Evolutionary conservation across 2,113 vertebrate species (phyloP).

Genomic region (Abramis brama): DNA sequence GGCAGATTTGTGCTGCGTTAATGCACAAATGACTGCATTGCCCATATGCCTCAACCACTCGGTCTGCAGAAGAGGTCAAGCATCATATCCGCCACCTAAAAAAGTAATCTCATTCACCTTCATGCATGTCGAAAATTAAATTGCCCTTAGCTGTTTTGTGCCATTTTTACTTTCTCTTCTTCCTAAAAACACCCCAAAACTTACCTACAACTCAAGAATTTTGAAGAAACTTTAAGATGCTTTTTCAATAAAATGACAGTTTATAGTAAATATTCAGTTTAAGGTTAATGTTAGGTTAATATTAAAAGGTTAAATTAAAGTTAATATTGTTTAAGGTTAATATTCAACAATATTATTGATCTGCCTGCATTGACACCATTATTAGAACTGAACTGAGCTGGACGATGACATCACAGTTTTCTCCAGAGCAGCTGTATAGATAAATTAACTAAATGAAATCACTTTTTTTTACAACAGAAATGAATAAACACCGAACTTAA

Average conservation of each 20-base stretch:
- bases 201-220: not conserved
- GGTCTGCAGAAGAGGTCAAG: conserved; percentile 22
- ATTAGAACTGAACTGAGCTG: too few species aligned
- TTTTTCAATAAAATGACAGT: not conserved
- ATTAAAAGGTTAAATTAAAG: too few species aligned
- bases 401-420: too few species aligned
- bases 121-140: conserved; percentile 14
- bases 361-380: too few species aligned
- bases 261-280: not conserved
- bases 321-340: too few species aligned
- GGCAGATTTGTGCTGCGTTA: conserved; percentile 63
- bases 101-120: not conserved
- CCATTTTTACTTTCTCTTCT: not conserved
- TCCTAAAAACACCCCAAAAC: not conserved
- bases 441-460: too few species aligned
- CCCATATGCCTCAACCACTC: conserved; percentile 21
- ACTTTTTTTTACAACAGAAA: too few species aligned
- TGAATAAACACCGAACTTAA: too few species aligned
- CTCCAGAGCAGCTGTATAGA: too few species aligned
- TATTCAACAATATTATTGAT: too few species aligned
- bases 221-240: not conserved
- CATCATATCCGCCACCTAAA: conserved; percentile 4
- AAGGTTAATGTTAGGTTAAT: too few species aligned
- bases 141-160: conserved; percentile 6
- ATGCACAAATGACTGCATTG: conserved; percentile 59